A percentile compares a stretch with the other conserved stretches of the same genome.
phyloP scores from a whole-genome alignment of 2,797 vertebrate genomes.

The Silurus lanzhouensis region DNA sequence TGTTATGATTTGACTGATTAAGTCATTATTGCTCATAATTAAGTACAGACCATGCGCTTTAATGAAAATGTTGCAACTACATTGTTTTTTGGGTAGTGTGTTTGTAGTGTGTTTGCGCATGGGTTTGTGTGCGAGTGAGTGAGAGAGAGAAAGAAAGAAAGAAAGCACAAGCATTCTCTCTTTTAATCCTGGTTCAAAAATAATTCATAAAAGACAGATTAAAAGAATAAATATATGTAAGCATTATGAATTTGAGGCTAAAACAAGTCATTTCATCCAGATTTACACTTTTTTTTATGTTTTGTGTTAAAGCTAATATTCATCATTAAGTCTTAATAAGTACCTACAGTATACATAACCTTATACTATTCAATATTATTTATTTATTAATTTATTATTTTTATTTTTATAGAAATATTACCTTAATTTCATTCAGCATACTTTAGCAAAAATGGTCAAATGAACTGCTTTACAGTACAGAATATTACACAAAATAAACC shows the following conservation, averaged over 20 bases:
- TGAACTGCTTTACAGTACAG: no score
- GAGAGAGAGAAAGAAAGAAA: neutral
- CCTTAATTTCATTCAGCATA: no score
- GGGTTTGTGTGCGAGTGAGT: neutral
- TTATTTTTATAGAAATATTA: no score
- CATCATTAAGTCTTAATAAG: no score
- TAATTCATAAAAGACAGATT: neutral
- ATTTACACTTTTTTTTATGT: neutral
- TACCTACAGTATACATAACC: neutral
- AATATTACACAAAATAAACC: neutral
- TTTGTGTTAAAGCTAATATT: no score
- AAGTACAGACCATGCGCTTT: conserved; percentile 36
- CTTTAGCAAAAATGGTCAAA: no score
- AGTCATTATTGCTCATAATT: conserved; percentile 37
- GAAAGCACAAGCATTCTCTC: neutral
- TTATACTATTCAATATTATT: neutral
- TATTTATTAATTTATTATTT: no score
- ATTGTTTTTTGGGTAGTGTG: neutral
- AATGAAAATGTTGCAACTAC: conserved; percentile 21
- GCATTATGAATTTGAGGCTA: neutral
- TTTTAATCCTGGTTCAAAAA: neutral
- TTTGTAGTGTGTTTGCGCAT: neutral
- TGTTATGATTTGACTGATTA: conserved; percentile 42
- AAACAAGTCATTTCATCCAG: neutral
- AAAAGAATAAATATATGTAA: neutral